phyloP scores from a whole-genome alignment of 2,888 invertebrate genomes.

The Drosophila mettleri region DNA sequence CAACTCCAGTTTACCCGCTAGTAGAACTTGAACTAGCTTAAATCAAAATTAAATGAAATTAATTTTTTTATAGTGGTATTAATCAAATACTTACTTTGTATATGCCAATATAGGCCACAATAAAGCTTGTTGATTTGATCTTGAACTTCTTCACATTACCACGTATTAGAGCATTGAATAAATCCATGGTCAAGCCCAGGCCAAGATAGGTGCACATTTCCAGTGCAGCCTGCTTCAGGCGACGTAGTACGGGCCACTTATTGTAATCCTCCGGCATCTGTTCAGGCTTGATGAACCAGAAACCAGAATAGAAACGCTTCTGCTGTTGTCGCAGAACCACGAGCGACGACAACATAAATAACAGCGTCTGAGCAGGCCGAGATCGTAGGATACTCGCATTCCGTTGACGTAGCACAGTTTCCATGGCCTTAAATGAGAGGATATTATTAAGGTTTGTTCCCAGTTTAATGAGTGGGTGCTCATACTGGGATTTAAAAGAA shows the following conservation, averaged over 20 bases:
- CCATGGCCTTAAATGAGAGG: slow-evolving; percentile 42
- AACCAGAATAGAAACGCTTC: slow-evolving; percentile 38
- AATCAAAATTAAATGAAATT: background rate
- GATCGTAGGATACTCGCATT: slow-evolving; percentile 51
- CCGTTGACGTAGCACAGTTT: slow-evolving; percentile 47
- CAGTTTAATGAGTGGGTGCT: background rate
- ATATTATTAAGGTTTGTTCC: background rate
- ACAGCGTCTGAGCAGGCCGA: slow-evolving; percentile 47
- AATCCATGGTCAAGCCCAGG: slow-evolving; percentile 58
- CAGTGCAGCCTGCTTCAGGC: slow-evolving; percentile 13
- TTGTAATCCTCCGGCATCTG: slow-evolving; percentile 32
- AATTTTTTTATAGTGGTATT: too few species aligned
- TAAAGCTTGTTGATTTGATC: slow-evolving; percentile 51
- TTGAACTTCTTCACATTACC: slow-evolving; percentile 15
- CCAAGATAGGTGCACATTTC: slow-evolving; percentile 54
- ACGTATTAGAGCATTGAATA: slow-evolving; percentile 28
- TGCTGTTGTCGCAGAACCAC: slow-evolving; percentile 50
- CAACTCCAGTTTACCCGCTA: slow-evolving; percentile 17
- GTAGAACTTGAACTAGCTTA: slow-evolving; percentile 47
- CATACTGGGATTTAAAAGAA: background rate
- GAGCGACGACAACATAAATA: slow-evolving; percentile 64
- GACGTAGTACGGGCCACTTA: slow-evolving; percentile 21
- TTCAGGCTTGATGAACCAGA: slow-evolving; percentile 63
- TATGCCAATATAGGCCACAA: slow-evolving; percentile 54
- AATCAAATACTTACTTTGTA: slow-evolving; percentile 49